Percentiles rank a stretch among this genome's conserved stretches.
Evolutionary conservation across 2,888 invertebrate genomes (phyloP).

Genomic region (Bruchidius siliquastri): DNA sequence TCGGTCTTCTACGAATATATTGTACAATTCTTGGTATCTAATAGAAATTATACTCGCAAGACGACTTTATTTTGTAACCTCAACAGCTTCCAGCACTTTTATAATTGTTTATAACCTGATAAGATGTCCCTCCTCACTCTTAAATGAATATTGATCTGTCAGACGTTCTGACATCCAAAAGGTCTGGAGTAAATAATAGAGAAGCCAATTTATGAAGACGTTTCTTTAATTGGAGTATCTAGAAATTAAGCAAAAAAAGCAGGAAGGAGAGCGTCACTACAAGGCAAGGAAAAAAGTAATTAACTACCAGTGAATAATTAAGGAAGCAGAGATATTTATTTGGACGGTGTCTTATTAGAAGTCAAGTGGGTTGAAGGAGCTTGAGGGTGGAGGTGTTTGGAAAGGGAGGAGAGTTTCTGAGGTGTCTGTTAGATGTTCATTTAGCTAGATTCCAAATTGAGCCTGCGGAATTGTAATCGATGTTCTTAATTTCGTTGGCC

Average conservation of each 20-base stretch:
- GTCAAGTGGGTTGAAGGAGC: slow-evolving; percentile 16
- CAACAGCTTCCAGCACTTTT: not conserved
- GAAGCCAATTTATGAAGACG: slow-evolving; percentile 35
- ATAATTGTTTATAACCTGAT: not conserved
- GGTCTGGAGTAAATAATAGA: slow-evolving; percentile 29
- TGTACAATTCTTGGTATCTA: no score
- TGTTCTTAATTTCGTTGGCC: not conserved
- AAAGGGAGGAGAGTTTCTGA: slow-evolving; percentile 5
- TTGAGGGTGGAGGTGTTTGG: not conserved
- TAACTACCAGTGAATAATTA: slow-evolving; percentile 36
- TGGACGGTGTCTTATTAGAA: slow-evolving; percentile 24
- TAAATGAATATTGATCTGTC: slow-evolving; percentile 25
- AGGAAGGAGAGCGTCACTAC: slow-evolving; percentile 32
- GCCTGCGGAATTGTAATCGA: not conserved
- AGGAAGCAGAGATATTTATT: slow-evolving; percentile 29
- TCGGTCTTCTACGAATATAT: no score
- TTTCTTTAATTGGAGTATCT: slow-evolving; percentile 37
- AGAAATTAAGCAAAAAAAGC: slow-evolving; percentile 36
- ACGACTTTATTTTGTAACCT: no score
- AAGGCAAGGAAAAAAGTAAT: slow-evolving; percentile 35
- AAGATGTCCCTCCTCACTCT: not conserved
- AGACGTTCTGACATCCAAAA: slow-evolving; percentile 15
- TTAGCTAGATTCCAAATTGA: not conserved
- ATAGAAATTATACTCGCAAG: no score
- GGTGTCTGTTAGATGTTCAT: slow-evolving; percentile 10